A percentile compares a stretch with the other conserved stretches of the same genome.
phyloP scores from a whole-genome alignment of 2,113 vertebrate species.

The Tapirus terrestris region DNA sequence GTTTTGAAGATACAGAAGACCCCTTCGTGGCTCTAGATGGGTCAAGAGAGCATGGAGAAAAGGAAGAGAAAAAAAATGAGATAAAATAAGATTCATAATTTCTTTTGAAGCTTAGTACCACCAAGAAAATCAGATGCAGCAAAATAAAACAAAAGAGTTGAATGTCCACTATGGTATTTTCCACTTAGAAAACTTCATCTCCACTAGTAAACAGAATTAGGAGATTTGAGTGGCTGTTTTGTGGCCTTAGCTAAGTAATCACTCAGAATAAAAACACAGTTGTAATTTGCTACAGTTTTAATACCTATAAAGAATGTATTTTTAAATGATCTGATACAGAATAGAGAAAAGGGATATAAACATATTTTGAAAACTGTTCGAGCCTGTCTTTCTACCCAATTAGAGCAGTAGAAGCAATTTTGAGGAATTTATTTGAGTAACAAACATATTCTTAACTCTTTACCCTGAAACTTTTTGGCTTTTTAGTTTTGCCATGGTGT shows the following conservation, averaged over 20 bases:
- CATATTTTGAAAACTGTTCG: slow-evolving; percentile 13
- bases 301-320: slow-evolving; percentile 55
- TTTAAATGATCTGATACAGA: slow-evolving; percentile 43
- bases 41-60: not conserved
- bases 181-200: not conserved
- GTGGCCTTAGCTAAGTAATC: not conserved
- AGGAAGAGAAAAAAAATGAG: not conserved
- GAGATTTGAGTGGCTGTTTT: not conserved
- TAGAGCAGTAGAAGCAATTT: slow-evolving; percentile 28
- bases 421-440: not conserved
- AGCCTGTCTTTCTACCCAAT: slow-evolving; percentile 11
- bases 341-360: slow-evolving; percentile 39
- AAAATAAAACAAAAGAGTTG: slow-evolving; percentile 36
- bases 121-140: slow-evolving; percentile 40
- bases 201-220: slow-evolving; percentile 11
- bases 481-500: not conserved
- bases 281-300: slow-evolving; percentile 37
- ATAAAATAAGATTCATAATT: not conserved
- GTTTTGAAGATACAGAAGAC: not conserved
- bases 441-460: not conserved
- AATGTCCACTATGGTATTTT: not conserved
- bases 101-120: slow-evolving; percentile 8
- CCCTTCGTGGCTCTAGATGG: not conserved
- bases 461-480: not conserved
- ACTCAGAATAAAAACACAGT: slow-evolving; percentile 42